Evolutionary conservation across 1,140 invertebrate genomes (phyloP), one percentile per base, ranked within the genome.

Genomic region (Hesperophylax magnus): DNA sequence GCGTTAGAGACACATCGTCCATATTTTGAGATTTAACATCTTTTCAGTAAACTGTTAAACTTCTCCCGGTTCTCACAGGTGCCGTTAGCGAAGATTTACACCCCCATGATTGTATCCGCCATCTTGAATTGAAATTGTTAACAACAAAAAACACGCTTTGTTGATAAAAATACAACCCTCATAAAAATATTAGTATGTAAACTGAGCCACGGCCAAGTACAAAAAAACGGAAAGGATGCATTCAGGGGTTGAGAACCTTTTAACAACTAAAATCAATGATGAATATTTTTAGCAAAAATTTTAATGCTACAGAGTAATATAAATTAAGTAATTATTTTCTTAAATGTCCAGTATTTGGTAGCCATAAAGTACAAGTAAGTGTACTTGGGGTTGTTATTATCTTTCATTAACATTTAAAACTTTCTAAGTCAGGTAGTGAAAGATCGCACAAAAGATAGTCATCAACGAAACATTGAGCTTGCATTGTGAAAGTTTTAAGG

Each of bases 171-270:
- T 76, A 78, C 81, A 77, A 76, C 81, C 81, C 81, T 39, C 78
- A 80, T 80, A 82, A 82, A 82, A 79, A 82, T 82, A 82, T 82
- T 80, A 80, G 54, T 58, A 72, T 80, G 81, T 82, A 79, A 82
- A 82, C 77, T 31, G 34, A 71, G 69, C 39, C 61, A n/a, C 9
- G 20, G 77, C 69, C 52, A 63, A 20, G 52, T 15, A 65, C 71
- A 72, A 69, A 69, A 71, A 65, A 65, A 53, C n/a, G 39, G 63
- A 53, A 58, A 20, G 39, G 22, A 47, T 54, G 34, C 65, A 34
- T 31, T n/a, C n/a, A 60, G 71, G 39, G 56, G 65, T 78, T 11
- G 65, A 20, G 20, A 71, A 69, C 6, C 47, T 34, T 61, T 60
- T 60, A 31, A 60, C 34, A 34, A 47, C 39, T 14, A 47, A 47